phyloP scores from a whole-genome alignment of 2,797 vertebrate species.

The Sciaenops ocellatus region DNA sequence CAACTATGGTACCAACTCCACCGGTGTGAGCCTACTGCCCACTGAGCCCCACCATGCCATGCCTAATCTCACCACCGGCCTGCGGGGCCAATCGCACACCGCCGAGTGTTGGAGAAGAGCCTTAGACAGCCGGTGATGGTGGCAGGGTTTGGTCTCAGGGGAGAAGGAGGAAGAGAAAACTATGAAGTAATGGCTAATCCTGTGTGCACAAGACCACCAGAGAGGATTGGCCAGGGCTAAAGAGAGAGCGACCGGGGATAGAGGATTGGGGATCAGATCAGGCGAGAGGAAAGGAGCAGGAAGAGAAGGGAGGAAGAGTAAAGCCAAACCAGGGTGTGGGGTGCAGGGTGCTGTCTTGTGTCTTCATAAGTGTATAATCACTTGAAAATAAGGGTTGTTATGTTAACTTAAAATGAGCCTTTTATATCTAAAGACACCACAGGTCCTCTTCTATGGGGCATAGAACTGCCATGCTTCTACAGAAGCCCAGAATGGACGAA shows the following conservation, averaged over 20 bases:
- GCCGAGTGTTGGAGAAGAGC: slow-evolving; percentile 65
- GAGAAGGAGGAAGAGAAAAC: slow-evolving; percentile 47
- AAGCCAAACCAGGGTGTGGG: slow-evolving; percentile 26
- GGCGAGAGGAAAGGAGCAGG: slow-evolving; percentile 28
- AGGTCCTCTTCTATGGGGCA: too few relatives aligned
- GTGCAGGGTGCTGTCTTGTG: too few relatives aligned
- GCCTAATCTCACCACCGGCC: slow-evolving; percentile 70
- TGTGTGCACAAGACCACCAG: slow-evolving; percentile 65
- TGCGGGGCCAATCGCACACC: slow-evolving; percentile 62
- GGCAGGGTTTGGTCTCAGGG: slow-evolving; percentile 53
- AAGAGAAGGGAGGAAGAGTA: slow-evolving; percentile 15
- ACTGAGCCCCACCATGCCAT: slow-evolving; percentile 59
- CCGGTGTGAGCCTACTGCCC: slow-evolving; percentile 60
- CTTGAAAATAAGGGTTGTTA: too few relatives aligned
- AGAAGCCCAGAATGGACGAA: too few relatives aligned
- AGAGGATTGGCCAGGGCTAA: slow-evolving; percentile 64
- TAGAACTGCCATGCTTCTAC: too few relatives aligned
- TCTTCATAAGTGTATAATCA: too few relatives aligned
- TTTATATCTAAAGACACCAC: too few relatives aligned
- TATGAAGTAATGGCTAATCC: slow-evolving; percentile 72
- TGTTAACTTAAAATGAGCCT: too few relatives aligned
- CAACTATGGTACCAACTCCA: slow-evolving; percentile 29
- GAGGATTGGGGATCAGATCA: slow-evolving; percentile 48
- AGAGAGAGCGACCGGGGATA: slow-evolving; percentile 53
- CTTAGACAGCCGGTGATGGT: slow-evolving; percentile 53